phyloP scores from a whole-genome alignment of 2,888 invertebrate genomes.

The Heliconius ismenius region DNA sequence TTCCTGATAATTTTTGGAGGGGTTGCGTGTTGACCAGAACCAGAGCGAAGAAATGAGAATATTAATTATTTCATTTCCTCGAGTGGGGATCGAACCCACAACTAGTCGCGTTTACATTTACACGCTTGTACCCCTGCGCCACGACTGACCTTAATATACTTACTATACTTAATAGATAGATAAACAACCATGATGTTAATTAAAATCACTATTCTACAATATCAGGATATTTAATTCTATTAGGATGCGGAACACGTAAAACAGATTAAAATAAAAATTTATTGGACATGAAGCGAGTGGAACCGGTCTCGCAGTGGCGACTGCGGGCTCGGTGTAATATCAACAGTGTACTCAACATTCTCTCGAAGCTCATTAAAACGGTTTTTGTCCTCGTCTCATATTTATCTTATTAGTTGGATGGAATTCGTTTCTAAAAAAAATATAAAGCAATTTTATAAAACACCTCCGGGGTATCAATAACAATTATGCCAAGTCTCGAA shows the following conservation, averaged over 20 bases:
- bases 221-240: constrained; percentile 58
- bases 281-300: constrained; percentile 57
- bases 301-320: constrained; percentile 56
- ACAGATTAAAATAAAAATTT: constrained; percentile 61
- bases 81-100: too few species aligned
- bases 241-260: constrained; percentile 59
- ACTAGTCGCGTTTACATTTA: too few species aligned
- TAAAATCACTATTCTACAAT: background rate
- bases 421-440: constrained; percentile 54
- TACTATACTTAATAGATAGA: too few species aligned
- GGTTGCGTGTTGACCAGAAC: too few species aligned
- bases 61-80: too few species aligned
- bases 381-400: constrained; percentile 66
- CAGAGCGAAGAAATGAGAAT: too few species aligned
- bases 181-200: background rate
- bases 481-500: constrained; percentile 40
- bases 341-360: constrained; percentile 59
- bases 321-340: constrained; percentile 61
- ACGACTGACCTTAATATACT: too few species aligned
- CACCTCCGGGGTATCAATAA: constrained; percentile 55
- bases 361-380: constrained; percentile 64
- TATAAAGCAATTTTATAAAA: constrained; percentile 59
- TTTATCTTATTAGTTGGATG: constrained; percentile 66
- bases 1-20: too few species aligned
- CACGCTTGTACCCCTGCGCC: too few species aligned